phyloP scores from a whole-genome alignment of 2,888 invertebrate species.

The Leistus spinibarbis region DNA sequence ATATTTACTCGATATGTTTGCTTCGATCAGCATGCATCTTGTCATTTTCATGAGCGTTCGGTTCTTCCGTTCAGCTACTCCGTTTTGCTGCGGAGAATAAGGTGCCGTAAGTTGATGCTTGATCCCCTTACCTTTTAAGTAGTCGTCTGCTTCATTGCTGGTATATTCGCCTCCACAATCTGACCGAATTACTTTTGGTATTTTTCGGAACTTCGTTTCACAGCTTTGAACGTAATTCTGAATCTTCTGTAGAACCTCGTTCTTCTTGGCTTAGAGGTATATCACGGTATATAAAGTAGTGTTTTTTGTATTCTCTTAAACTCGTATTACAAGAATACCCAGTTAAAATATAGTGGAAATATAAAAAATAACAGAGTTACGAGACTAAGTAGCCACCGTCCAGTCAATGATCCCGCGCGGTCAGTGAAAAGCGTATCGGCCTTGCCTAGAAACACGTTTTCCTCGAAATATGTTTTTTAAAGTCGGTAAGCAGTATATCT shows the following conservation, averaged over 20 bases:
- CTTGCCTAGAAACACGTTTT: too few relatives aligned
- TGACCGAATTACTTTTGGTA: conserved; percentile 41
- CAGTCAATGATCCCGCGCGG: too few relatives aligned
- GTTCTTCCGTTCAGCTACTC: conserved; percentile 30
- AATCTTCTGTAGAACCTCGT: conserved; percentile 39
- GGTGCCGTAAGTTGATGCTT: conserved; percentile 12
- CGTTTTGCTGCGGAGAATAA: conserved; percentile 13
- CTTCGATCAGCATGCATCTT: conserved; percentile 30
- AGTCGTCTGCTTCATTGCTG: conserved; percentile 38
- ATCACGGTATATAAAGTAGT: too few relatives aligned
- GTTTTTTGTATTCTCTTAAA: too few relatives aligned
- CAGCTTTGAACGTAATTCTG: conserved; percentile 36
- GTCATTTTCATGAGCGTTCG: conserved; percentile 43
- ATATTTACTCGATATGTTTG: conserved; percentile 17
- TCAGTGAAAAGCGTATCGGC: too few relatives aligned
- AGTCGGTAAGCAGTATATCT: too few relatives aligned
- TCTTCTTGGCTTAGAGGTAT: conserved; percentile 44
- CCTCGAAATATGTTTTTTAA: too few relatives aligned
- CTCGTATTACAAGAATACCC: too few relatives aligned
- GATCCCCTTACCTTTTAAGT: conserved; percentile 45
- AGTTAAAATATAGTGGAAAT: too few relatives aligned
- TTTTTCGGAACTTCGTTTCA: conserved; percentile 35
- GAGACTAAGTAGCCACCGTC: too few relatives aligned
- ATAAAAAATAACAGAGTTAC: too few relatives aligned
- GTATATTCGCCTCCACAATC: conserved; percentile 46